A percentile compares a stretch with the other conserved stretches of the same genome.
Evolutionary conservation across 2,797 vertebrate genomes (phyloP).

Genomic region (Poecilia velifera): DNA sequence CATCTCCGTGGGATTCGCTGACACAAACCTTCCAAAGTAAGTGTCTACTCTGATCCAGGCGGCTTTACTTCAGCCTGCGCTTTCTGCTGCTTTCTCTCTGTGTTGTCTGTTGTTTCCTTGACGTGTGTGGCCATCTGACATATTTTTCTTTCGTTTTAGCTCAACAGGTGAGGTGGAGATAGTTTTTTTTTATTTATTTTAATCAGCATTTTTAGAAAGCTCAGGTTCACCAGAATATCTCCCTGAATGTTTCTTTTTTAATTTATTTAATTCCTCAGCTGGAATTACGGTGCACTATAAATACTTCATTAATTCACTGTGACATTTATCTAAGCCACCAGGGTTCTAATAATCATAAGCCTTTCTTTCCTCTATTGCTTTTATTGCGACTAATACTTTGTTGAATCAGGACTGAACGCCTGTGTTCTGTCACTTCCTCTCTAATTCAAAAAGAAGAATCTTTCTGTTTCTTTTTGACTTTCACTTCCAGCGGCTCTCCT

Average conservation of each 20-base stretch:
- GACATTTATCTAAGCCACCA: not conserved
- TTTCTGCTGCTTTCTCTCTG: slow-evolving; percentile 15
- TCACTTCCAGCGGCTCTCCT: slow-evolving; percentile 1
- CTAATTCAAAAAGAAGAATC: not conserved
- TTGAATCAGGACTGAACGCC: not conserved
- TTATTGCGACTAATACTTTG: not conserved
- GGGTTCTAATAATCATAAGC: not conserved
- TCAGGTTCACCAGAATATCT: not conserved
- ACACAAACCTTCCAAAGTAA: slow-evolving; percentile 55
- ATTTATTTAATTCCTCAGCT: not conserved
- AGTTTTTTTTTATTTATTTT: not conserved
- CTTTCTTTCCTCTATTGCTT: slow-evolving; percentile 6
- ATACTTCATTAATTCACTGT: not conserved
- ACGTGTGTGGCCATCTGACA: not conserved
- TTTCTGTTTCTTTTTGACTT: slow-evolving; percentile 15
- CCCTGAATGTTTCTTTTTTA: not conserved
- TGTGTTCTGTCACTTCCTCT: slow-evolving; percentile 19
- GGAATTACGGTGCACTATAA: not conserved
- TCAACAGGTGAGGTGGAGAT: slow-evolving; percentile 15
- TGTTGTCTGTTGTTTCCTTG: not conserved
- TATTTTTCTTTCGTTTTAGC: slow-evolving; percentile 5
- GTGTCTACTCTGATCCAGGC: slow-evolving; percentile 40
- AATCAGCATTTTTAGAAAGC: not conserved
- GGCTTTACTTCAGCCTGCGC: slow-evolving; percentile 43
- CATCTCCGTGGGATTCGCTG: slow-evolving; percentile 52